phyloP scores from a whole-genome alignment of 2,888 invertebrate genomes.

The Synergus umbraculus region DNA sequence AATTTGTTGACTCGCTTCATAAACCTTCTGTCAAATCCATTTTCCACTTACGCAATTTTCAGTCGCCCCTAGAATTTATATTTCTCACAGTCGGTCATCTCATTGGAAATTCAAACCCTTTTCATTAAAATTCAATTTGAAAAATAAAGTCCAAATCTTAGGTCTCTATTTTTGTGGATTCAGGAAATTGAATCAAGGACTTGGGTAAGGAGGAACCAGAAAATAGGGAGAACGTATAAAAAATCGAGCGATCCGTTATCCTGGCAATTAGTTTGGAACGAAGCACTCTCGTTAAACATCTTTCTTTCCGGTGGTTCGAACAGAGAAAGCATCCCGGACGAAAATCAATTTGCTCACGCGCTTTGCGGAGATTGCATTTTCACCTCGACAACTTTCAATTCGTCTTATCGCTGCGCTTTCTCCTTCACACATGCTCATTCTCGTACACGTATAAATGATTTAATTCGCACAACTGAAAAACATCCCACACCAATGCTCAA shows the following conservation, averaged over 20 bases:
- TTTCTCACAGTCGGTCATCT: conserved; percentile 56
- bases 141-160: not conserved
- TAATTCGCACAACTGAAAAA: conserved; percentile 18
- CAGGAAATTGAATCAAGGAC: conserved; percentile 28
- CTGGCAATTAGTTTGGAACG: conserved; percentile 36
- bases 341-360: conserved; percentile 38
- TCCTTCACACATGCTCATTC: conserved; percentile 20
- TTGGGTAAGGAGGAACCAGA: conserved; percentile 31
- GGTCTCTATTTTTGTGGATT: not conserved
- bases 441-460: not conserved
- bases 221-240: conserved; percentile 30
- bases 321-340: conserved; percentile 31
- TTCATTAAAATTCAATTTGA: not conserved
- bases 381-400: conserved; percentile 38
- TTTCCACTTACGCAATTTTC: conserved; percentile 54
- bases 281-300: conserved; percentile 35
- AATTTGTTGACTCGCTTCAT: conserved; percentile 69
- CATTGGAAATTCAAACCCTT: conserved; percentile 13
- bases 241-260: conserved; percentile 44
- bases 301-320: conserved; percentile 28
- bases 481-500: conserved; percentile 1
- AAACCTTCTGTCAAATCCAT: conserved; percentile 74
- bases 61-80: conserved; percentile 27
- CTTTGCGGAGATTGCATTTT: conserved; percentile 39
- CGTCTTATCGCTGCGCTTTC: conserved; percentile 32